Evolutionary conservation across 2,888 invertebrate genomes (phyloP).

Genomic region (Callyntrura guangdongensis): DNA sequence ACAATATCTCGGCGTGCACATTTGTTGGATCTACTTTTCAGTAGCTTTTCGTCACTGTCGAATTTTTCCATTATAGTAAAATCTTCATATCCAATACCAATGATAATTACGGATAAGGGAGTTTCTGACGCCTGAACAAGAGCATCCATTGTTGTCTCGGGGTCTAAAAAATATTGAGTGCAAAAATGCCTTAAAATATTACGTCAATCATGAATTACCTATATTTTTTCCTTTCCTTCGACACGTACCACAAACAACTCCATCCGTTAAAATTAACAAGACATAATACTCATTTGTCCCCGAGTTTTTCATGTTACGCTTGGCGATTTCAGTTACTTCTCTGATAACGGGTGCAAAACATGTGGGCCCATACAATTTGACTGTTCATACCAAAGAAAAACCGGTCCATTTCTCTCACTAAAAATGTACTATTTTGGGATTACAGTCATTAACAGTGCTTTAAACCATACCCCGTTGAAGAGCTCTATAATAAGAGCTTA

Average conservation of each 20-base stretch:
- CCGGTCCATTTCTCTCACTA: background rate
- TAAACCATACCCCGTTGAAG: conserved; percentile 85
- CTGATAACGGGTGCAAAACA: conserved; percentile 87
- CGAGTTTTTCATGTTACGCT: background rate
- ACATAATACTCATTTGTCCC: conserved; percentile 86
- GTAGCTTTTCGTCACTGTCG: conserved; percentile 74
- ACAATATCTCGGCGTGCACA: conserved; percentile 87
- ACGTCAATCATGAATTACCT: no score
- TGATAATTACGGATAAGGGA: conserved; percentile 88
- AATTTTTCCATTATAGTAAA: conserved; percentile 76
- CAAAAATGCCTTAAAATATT: no score
- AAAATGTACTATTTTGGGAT: no score
- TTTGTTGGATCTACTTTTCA: conserved; percentile 83
- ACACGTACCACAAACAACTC: conserved; percentile 86
- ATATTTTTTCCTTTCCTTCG: no score
- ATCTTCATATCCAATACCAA: conserved; percentile 85
- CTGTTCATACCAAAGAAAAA: conserved; percentile 81
- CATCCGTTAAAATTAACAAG: conserved; percentile 88
- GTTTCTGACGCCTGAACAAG: conserved; percentile 86
- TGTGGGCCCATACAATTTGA: conserved; percentile 87
- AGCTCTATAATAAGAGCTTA: conserved; percentile 86
- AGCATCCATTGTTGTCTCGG: conserved; percentile 86
- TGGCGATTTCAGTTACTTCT: conserved; percentile 86
- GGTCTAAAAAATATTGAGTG: conserved; percentile 85
- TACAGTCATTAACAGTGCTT: background rate